Evolutionary conservation across 2,797 vertebrate genomes (phyloP), one percentile per base, ranked within the genome.

Genomic region (Delichon dasypus): DNA sequence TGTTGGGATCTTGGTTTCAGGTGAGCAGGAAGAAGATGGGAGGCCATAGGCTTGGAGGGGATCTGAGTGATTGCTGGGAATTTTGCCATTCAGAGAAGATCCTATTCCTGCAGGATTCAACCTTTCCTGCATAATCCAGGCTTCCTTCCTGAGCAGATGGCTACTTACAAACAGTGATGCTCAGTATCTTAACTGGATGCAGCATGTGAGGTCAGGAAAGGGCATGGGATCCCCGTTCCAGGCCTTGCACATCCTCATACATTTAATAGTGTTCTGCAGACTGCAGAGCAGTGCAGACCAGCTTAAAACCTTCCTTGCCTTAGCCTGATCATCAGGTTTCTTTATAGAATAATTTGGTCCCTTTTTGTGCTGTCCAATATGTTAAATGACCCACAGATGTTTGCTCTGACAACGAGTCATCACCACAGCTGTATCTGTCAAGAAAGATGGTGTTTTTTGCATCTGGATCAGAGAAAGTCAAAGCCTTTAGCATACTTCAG

Each of bases 331-430:
- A 3, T 44, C 50, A 85, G 61, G 66, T 78, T 96, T 83, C 71
- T 87, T 91, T 75, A 44, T 51, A 51, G 61, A 93, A 68, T 58
- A 83, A 65, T 68, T 90, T 32, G 27, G n/a, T 83, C 25, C 19
- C 25, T 90, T 92, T 89, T 77, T 83, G 60, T 89, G 61, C 75
- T 91, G 72, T 27, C 57, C 57, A 50, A 36, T 44, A 22, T 93
- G 61, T 89, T 75, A 73, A 70, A 94, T 89, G 78, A 85, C 61
- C 83, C 45, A 45, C 87, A 89, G 89, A 83, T 92, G 68, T 89
- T 79, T 91, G 42, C 51, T 90, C 87, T 88, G 72, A 87, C 75
- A 87, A 27, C 6, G 7, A 88, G 29, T 76, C 54, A 80, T 85
- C 92, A 48, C 44, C n/a, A 50, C 67, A 90, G 68, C 29, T 71